A percentile compares a stretch with the other conserved stretches of the same genome.
phyloP scores from a whole-genome alignment of 1,140 invertebrate species.

The Polypedilum vanderplanki region DNA sequence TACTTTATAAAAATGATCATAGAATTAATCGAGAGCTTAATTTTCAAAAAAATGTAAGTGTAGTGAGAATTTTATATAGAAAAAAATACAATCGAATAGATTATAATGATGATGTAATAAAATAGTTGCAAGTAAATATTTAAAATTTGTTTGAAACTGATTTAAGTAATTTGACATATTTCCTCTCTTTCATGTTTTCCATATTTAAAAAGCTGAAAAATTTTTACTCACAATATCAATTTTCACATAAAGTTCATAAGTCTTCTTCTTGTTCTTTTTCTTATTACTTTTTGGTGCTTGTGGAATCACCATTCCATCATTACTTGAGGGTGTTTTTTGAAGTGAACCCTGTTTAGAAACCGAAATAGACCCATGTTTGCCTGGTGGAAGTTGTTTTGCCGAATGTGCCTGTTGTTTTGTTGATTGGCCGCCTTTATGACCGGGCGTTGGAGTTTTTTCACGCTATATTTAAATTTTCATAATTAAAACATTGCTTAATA shows the following conservation, averaged over 20 bases:
- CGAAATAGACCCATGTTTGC: slow-evolving; percentile 48
- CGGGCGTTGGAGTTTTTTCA: slow-evolving; percentile 53
- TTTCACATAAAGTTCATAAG: slow-evolving; percentile 72
- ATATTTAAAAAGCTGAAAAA: too few species aligned
- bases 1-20: too few species aligned
- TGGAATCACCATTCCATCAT: slow-evolving; percentile 40
- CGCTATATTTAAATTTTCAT: slow-evolving; percentile 40
- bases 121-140: too few species aligned
- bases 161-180: too few species aligned
- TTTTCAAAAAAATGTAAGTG: too few species aligned
- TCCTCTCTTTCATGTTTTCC: too few species aligned
- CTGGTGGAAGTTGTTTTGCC: slow-evolving; percentile 49
- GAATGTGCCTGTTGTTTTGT: slow-evolving; percentile 53
- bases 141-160: too few species aligned
- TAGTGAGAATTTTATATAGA: too few species aligned
- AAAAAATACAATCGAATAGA: too few species aligned
- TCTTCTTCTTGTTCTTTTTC: slow-evolving; percentile 66
- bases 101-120: too few species aligned
- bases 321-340: slow-evolving; percentile 13
- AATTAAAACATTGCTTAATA: slow-evolving; percentile 51
- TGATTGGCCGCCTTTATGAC: slow-evolving; percentile 51
- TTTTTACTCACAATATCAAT: slow-evolving; percentile 67
- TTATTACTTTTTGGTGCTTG: slow-evolving; percentile 57
- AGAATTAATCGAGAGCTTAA: too few species aligned
- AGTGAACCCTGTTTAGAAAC: slow-evolving; percentile 33